Base-by-base conservation (phyloP, 2,888 invertebrate genomes). In the Epinotia brunnichana region DNA sequence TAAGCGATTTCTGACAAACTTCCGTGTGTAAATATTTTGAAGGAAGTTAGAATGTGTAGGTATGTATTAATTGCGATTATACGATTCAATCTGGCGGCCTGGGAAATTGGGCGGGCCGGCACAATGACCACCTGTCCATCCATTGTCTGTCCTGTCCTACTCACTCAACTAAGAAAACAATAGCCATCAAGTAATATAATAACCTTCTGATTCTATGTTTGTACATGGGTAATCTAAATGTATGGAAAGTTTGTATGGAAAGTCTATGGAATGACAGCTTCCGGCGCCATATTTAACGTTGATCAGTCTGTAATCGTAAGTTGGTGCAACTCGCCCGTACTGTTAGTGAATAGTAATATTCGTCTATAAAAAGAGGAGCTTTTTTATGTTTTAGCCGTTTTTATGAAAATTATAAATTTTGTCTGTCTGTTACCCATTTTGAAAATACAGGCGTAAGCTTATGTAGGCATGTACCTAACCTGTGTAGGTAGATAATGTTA, bases 21-120 rank as follows among this genome's bases (percentile, higher is more conserved):
- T 66, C 41, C 56, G 39, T 15, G 4, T 64, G 35, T 51, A 29
- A 21, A 51, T 13, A 24, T 19, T 1, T n/a, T 15, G n/a, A 41
- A 39, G 66, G 54, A 66, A 56, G 54, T 54, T 15, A 17, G 10
- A 19, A n/a, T 48, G n/a, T 48, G 7, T 48, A 1, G 2, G n/a
- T n/a, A 7, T 54, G 54, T 54, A 54, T 57, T 44, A 48, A 48
- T 54, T 70, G 60, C 11, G 51, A 44, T 48, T 21, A n/a, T n/a
- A 24, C 41, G 70, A 41, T 67, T 44, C 17, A 64, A 74, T 61
- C 67, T 57, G 60, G 60, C 54, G 54, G 67, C 75, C 79, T 77
- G 78, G 75, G 77, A 80, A 75, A 79, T 83, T 80, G 75, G 78
- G 73, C 76, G 81, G 75, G 79, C 77, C 9, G 76, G 75, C 75